Conservation (phyloP, 2,797 vertebrate species). For the Linurgus olivaceus region DNA sequence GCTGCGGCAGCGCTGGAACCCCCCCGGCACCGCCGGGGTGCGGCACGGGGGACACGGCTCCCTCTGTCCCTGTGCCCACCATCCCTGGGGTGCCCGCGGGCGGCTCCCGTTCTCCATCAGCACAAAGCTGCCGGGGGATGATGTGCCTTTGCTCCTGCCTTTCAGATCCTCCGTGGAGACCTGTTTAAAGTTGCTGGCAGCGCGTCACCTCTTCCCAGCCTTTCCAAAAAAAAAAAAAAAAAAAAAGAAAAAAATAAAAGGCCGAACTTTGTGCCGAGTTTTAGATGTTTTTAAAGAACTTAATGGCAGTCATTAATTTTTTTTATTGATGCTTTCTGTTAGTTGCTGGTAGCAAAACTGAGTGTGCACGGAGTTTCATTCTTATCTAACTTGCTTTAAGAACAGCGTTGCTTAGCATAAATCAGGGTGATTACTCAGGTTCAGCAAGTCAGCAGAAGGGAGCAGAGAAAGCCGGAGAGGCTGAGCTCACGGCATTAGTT, state of each 20-base stretch:
- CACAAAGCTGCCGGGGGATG: not conserved
- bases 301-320: not conserved
- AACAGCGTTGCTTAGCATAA: not conserved
- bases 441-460: not conserved
- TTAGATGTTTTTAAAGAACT: not conserved
- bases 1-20: not conserved
- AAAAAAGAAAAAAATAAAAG: too few relatives aligned
- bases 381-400: not conserved
- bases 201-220: not conserved
- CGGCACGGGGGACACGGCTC: not conserved
- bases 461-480: not conserved
- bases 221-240: not conserved
- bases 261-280: not conserved
- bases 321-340: not conserved
- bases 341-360: not conserved
- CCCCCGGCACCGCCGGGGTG: not conserved
- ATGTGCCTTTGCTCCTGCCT: not conserved
- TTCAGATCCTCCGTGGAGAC: rapidly evolving
- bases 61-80: not conserved
- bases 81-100: not conserved
- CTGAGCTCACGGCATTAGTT: not conserved
- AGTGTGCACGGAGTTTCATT: not conserved
- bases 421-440: not conserved
- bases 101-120: not conserved
- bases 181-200: not conserved